A percentile compares a stretch with the other conserved stretches of the same genome.
phyloP scores from a whole-genome alignment of 2,113 vertebrate genomes.

The Physeter macrocephalus region DNA sequence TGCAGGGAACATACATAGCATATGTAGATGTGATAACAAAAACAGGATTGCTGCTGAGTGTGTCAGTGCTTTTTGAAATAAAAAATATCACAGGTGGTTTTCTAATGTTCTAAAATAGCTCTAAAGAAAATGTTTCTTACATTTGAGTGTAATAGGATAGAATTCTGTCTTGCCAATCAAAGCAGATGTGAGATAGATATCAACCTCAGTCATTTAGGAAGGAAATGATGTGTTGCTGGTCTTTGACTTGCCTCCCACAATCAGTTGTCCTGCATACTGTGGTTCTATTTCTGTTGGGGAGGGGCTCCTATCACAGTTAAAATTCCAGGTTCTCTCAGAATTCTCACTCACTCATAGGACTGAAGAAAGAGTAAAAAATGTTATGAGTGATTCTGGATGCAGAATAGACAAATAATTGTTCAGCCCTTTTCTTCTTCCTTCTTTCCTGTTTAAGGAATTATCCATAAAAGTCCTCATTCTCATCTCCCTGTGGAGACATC shows the following conservation, averaged over 20 bases:
- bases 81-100: neutral
- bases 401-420: neutral
- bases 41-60: neutral
- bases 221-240: neutral
- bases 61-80: neutral
- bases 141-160: neutral
- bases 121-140: neutral
- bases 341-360: neutral
- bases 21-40: neutral
- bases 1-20: neutral
- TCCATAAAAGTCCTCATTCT: neutral
- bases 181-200: neutral
- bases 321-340: neutral
- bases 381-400: neutral
- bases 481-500: neutral
- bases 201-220: neutral
- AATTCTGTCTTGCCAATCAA: neutral
- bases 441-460: neutral
- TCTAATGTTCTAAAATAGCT: neutral
- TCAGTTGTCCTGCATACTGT: fast-evolving
- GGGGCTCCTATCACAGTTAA: neutral
- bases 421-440: neutral
- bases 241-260: fast-evolving
- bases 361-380: neutral
- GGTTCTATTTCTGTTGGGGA: fast-evolving